These are phyloP conservation scores for Leptinotarsa defecta DNA, from an alignment of 1,140 invertebrate species.

Conservation along the genomic window DNA sequence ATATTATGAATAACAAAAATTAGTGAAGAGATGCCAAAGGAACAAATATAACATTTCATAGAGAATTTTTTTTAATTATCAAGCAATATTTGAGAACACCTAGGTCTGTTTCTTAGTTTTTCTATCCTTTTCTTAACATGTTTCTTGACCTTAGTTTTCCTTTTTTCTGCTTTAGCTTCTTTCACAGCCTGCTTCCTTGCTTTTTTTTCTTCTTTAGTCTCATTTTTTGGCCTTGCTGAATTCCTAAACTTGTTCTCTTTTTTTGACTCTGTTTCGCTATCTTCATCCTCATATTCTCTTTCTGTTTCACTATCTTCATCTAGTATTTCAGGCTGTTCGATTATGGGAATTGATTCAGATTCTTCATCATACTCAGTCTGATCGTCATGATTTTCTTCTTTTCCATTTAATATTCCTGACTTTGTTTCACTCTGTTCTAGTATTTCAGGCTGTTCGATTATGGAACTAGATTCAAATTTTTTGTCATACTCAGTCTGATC, in stretches of 20 bases:
- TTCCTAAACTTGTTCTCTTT: constrained; percentile 67
- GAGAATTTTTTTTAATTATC: too few species aligned
- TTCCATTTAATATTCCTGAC: constrained; percentile 61
- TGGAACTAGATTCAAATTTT: constrained; percentile 48
- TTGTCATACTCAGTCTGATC: constrained; percentile 56
- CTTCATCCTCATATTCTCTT: too few species aligned
- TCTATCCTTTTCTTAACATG: constrained; percentile 92
- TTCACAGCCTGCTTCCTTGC: constrained; percentile 84
- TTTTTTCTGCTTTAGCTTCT: constrained; percentile 87
- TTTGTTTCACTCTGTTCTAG: constrained; percentile 18
- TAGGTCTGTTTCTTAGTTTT: constrained; percentile 55
- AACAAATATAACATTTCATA: too few species aligned
- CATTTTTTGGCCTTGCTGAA: constrained; percentile 77
- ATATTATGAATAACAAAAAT: too few species aligned
- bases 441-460: too few species aligned
- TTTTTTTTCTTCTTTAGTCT: constrained; percentile 86
- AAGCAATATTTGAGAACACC: too few species aligned
- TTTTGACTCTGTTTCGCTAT: background rate
- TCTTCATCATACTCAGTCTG: constrained; percentile 56
- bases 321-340: too few species aligned
- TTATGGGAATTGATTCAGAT: constrained; percentile 47
- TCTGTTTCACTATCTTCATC: background rate
- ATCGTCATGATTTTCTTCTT: constrained; percentile 55
- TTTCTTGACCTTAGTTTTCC: constrained; percentile 93
- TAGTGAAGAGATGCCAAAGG: too few species aligned